Evolutionary conservation across 2,113 vertebrate genomes (phyloP).

Genomic region (Plotosus lineatus): DNA sequence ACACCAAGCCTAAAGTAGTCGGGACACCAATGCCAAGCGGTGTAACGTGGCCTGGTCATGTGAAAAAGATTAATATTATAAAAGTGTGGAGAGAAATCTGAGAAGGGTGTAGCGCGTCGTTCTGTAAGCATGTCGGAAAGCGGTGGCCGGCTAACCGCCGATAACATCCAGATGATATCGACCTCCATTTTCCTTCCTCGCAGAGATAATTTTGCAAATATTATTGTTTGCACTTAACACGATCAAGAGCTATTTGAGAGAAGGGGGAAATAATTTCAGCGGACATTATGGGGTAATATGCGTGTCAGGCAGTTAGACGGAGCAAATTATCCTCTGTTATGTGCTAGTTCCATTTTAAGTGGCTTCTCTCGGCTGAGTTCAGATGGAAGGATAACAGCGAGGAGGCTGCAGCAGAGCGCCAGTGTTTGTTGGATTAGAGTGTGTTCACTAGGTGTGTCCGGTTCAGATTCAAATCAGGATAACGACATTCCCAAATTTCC

Average conservation of each 20-base stretch:
- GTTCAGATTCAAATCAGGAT: slow-evolving; percentile 3
- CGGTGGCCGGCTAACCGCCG: slow-evolving; percentile 2
- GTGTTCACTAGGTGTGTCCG: neutral
- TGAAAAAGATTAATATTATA: neutral
- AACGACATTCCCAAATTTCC: neutral
- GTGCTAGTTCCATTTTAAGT: slow-evolving; percentile 39
- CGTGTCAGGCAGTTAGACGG: slow-evolving; percentile 52
- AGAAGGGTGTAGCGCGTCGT: slow-evolving; percentile 9
- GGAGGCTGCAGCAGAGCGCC: slow-evolving; percentile 27
- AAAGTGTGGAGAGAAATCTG: neutral
- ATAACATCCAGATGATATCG: slow-evolving; percentile 51
- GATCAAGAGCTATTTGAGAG: slow-evolving; percentile 49
- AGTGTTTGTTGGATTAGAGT: neutral
- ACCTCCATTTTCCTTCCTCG: slow-evolving; percentile 11
- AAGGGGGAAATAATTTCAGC: slow-evolving; percentile 44
- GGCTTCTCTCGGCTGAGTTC: slow-evolving; percentile 38
- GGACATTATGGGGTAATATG: slow-evolving; percentile 55
- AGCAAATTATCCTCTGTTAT: slow-evolving; percentile 69
- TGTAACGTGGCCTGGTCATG: slow-evolving; percentile 18
- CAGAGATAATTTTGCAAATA: slow-evolving; percentile 41
- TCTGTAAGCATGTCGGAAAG: slow-evolving; percentile 22
- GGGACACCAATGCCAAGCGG: slow-evolving; percentile 11
- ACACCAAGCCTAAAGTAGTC: slow-evolving; percentile 40
- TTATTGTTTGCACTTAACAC: slow-evolving; percentile 51
- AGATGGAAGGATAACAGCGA: slow-evolving; percentile 42